Evolutionary conservation across 2,888 invertebrate species (phyloP).

Genomic region (Eupithecia exiguata): DNA sequence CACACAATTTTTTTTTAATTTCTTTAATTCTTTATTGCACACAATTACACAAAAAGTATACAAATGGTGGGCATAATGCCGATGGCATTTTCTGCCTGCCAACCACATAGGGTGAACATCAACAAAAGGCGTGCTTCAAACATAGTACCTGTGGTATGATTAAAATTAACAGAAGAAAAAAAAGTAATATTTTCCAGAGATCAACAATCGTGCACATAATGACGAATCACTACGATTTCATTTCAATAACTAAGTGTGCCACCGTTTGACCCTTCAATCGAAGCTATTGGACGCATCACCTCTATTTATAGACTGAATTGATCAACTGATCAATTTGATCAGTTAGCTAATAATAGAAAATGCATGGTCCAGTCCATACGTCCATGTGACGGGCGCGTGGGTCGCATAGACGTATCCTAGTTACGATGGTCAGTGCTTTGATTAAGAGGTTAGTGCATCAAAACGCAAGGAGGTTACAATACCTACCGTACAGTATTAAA

Average conservation of each 20-base stretch:
- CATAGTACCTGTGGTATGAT: too few relatives aligned
- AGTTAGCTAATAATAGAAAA: slow-evolving; percentile 50
- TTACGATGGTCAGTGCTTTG: background rate
- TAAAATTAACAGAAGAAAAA: too few relatives aligned
- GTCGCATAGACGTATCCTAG: background rate
- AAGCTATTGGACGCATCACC: slow-evolving; percentile 35
- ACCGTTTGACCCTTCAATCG: slow-evolving; percentile 29
- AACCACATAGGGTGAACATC: too few relatives aligned
- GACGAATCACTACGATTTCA: slow-evolving; percentile 1
- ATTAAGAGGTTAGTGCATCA: background rate
- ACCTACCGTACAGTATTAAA: too few relatives aligned
- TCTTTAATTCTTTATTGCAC: too few relatives aligned
- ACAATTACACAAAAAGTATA: too few relatives aligned
- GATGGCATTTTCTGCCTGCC: too few relatives aligned
- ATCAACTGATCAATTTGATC: slow-evolving; percentile 54
- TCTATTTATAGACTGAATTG: slow-evolving; percentile 47
- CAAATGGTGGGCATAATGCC: too few relatives aligned
- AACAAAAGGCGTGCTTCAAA: too few relatives aligned
- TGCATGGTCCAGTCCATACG: slow-evolving; percentile 15
- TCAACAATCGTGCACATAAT: background rate
- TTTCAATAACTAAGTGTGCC: slow-evolving; percentile 14
- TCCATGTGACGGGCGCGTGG: background rate
- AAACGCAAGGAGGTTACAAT: background rate
- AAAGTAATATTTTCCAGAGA: too few relatives aligned
- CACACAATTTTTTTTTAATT: too few relatives aligned